Conservation (phyloP, 1,140 invertebrate species). For the Scylla paramamosain region DNA sequence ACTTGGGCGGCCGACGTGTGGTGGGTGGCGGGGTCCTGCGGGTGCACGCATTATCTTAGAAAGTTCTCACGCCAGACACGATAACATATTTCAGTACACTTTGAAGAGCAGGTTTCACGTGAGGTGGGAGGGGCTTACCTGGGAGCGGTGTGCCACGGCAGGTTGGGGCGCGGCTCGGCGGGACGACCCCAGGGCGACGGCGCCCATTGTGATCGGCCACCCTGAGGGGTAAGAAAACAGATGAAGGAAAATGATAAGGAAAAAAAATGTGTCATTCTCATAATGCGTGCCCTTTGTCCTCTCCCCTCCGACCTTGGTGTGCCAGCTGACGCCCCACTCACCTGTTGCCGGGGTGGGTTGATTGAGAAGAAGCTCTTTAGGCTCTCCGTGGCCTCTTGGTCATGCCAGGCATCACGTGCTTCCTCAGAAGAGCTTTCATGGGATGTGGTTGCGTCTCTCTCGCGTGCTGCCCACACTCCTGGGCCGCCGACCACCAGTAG, state of each 20-base stretch:
- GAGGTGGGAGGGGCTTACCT: neutral
- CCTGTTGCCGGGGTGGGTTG: neutral
- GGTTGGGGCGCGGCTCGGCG: conserved; percentile 22
- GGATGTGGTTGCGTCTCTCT: neutral
- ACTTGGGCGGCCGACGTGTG: neutral
- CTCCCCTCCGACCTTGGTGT: neutral
- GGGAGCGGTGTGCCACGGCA: conserved; percentile 49
- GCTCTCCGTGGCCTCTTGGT: neutral
- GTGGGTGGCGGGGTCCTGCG: conserved; percentile 40
- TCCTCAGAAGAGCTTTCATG: neutral
- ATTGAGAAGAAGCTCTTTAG: neutral
- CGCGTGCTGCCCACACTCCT: neutral
- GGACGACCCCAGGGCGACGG: neutral
- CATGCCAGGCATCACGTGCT: neutral
- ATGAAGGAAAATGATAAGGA: neutral
- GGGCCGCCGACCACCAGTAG: neutral
- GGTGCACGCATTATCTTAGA: neutral
- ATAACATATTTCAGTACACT: neutral
- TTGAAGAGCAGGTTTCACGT: neutral
- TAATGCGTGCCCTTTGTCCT: neutral
- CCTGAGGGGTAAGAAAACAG: neutral
- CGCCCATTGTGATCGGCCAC: conserved; percentile 9
- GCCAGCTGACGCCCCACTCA: neutral
- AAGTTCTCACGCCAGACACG: neutral
- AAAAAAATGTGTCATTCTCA: neutral